These are phyloP conservation scores for Mactromeris polynyma DNA, from an alignment of 2,888 invertebrate species.

Conservation along the genomic window DNA sequence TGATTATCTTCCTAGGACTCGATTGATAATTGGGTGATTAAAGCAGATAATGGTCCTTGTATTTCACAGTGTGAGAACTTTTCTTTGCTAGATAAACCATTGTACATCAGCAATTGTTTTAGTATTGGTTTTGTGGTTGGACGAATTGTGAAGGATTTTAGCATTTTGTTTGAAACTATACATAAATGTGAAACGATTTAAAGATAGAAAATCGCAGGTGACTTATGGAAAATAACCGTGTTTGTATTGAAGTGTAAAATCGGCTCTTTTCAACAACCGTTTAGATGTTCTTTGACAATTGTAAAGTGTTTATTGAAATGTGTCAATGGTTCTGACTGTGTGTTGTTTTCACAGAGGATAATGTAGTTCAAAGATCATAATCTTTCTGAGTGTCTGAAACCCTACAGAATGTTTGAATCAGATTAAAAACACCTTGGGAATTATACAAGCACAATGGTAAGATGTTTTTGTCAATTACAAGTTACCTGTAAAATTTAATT, in stretches of 20 bases:
- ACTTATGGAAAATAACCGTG: background rate
- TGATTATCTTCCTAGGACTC: background rate
- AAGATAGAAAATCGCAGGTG: conserved; percentile 3
- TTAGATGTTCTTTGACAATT: background rate
- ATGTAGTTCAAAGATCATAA: background rate
- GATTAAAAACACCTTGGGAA: background rate
- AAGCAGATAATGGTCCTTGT: background rate
- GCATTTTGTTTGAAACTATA: background rate
- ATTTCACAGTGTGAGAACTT: background rate
- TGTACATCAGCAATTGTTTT: background rate
- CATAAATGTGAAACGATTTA: background rate
- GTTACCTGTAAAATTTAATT: no score
- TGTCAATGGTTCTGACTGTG: background rate
- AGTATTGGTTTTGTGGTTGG: background rate
- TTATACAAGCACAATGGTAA: conserved; percentile 5
- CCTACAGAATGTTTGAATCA: background rate
- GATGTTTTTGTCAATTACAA: background rate
- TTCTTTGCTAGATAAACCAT: background rate
- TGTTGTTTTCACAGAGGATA: conserved; percentile 20
- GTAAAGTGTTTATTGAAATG: conserved; percentile 15
- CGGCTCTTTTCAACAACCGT: background rate
- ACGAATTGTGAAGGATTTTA: background rate
- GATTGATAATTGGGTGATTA: background rate
- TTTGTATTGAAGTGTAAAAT: conserved; percentile 7
- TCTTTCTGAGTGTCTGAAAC: background rate